Base-by-base conservation (phyloP, 2,797 vertebrate genomes). In the Oreortyx pictus region DNA sequence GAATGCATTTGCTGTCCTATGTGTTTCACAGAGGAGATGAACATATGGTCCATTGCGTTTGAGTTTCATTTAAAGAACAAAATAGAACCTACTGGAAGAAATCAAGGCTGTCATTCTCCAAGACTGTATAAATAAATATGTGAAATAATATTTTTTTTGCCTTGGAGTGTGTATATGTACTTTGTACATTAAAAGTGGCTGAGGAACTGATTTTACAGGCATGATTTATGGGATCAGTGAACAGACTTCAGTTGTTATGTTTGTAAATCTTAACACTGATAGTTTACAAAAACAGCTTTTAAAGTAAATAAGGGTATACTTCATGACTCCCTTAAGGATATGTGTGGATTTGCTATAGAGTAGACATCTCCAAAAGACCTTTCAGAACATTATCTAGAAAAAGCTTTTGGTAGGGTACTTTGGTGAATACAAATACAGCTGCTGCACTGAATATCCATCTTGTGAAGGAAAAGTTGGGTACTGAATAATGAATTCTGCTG, bases 401-500 rank as follows among this genome's bases (percentile, higher is more conserved):
- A 93, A 60, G 31, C 25, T 83, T 95, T 90, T 37, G 39, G 35
- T 31, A 1, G 7, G 73, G 33, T 60, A 82, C 56, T 83, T 83
- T 65, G 35, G 46, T 90, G 33, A 64, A 52, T 87, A 70, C 79
- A 82, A 86, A 62, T 84, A 70, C 44, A 90, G 64, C 82, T 83
- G 14, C 43, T 72, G 23, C 31, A 57, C 85, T 94, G 90, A 88
- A 60, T 46, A 85, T 84, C 89, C 89, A 39, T 86, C 86, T 90
- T 59, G 50, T 94, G 91, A 86, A 81, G 57, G 83, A 39, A 77
- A 95, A 89, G 68, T n/a, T 93, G n/a, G 39, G 41, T 87, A 73
- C 61, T 89, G 71, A 93, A 93, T 96, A 96, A 95, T 84, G 71
- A 92, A 94, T 96, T 93, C 73, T 66, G 33, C 46, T 62, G 41